A percentile compares a stretch with the other conserved stretches of the same genome.
These are phyloP conservation scores for Teleiodes luculella DNA, from an alignment of 2,888 invertebrate species.

Conservation along the genomic window DNA sequence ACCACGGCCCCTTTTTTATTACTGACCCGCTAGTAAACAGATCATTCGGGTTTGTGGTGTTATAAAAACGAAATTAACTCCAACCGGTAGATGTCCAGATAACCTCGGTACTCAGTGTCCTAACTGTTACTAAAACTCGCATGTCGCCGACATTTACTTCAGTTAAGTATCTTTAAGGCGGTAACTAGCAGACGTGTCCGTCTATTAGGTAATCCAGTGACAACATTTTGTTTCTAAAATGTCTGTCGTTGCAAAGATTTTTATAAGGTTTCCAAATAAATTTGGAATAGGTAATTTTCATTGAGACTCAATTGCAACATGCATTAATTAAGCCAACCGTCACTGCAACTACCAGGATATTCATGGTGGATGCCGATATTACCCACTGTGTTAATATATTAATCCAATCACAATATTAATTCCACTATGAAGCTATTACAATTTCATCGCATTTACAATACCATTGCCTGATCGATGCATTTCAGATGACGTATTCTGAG, in stretches of 20 bases:
- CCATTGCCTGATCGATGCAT: slow-evolving; percentile 58
- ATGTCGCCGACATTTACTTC: slow-evolving; percentile 53
- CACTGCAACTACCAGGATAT: slow-evolving; percentile 35
- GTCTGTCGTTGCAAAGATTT: no score
- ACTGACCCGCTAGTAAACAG: slow-evolving; percentile 79
- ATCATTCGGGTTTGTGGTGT: slow-evolving; percentile 79
- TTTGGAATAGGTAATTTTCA: no score
- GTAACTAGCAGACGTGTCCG: neutral
- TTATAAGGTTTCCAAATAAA: no score
- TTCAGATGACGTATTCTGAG: slow-evolving; percentile 49
- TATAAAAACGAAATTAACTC: slow-evolving; percentile 78
- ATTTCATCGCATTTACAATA: slow-evolving; percentile 62
- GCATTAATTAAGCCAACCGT: slow-evolving; percentile 24
- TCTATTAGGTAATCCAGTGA: no score
- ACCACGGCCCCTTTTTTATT: slow-evolving; percentile 76
- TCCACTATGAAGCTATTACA: slow-evolving; percentile 50
- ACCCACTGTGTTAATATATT: slow-evolving; percentile 74
- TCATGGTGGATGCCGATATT: slow-evolving; percentile 57
- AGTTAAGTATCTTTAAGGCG: slow-evolving; percentile 41
- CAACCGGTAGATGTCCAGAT: slow-evolving; percentile 69
- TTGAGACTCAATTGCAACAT: no score
- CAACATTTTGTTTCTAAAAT: no score
- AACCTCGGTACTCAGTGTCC: slow-evolving; percentile 52
- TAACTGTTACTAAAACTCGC: slow-evolving; percentile 59
- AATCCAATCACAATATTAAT: slow-evolving; percentile 77